Evolutionary conservation across 2,113 vertebrate species (phyloP).

Genomic region (Vulpes lagopus): DNA sequence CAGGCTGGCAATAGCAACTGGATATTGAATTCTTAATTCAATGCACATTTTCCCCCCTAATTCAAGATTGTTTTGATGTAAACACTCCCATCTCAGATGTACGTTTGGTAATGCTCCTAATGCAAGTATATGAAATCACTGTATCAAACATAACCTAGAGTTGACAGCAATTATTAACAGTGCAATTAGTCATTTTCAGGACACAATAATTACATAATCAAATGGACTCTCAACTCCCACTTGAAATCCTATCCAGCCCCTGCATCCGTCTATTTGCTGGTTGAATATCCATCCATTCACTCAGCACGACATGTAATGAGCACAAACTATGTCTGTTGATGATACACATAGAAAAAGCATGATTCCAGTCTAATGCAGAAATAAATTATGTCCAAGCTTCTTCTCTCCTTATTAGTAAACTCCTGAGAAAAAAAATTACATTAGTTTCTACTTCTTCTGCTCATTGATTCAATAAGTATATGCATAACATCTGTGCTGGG

Average conservation of each 20-base stretch:
- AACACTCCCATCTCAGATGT: slow-evolving; percentile 75
- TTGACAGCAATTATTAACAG: not conserved
- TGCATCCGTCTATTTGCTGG: not conserved
- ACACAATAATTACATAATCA: not conserved
- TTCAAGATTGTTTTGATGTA: slow-evolving; percentile 79
- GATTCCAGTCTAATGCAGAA: not conserved
- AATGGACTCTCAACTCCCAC: not conserved
- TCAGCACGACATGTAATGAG: not conserved
- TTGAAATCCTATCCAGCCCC: not conserved
- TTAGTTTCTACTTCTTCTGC: not conserved
- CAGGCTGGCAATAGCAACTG: slow-evolving; percentile 64
- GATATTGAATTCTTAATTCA: slow-evolving; percentile 76
- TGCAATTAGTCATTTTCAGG: accelerated
- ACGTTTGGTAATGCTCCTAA: slow-evolving; percentile 68
- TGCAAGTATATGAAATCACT: slow-evolving; percentile 55
- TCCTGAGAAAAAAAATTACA: not conserved
- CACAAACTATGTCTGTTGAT: not conserved
- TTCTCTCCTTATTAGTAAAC: not conserved
- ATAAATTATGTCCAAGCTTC: not conserved
- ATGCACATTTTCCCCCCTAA: slow-evolving; percentile 70
- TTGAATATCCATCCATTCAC: not conserved
- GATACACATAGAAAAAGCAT: not conserved
- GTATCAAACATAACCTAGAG: slow-evolving; percentile 53
- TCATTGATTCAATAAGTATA: not conserved
- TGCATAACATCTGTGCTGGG: not conserved